Base-by-base conservation (phyloP, 92 coral and sea anemone species). In the Heteractis magnifica region DNA sequence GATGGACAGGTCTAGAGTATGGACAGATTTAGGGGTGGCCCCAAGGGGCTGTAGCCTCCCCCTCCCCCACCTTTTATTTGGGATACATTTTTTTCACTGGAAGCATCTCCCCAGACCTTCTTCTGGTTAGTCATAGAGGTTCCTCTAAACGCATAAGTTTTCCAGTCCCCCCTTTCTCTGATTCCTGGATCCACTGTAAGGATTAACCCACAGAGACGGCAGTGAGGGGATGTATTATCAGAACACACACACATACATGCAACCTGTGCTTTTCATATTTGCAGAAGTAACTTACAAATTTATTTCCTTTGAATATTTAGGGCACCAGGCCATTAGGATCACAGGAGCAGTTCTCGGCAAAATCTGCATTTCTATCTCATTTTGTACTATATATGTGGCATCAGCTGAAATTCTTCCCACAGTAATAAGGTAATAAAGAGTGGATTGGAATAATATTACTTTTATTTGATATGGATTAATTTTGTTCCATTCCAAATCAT, bases 351-450 rank as follows among this genome's bases (percentile, higher is more conserved):
- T 93, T 51, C 88, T 93, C 74, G 97, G 97, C 51, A 93, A 93
- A 84, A 86, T 93, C 83, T 86, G 88, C 20, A 89, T 93, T 76
- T 88, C 90, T 16, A 86, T 92, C 44, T 87, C 97, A 16, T 93
- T 93, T 64, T 92, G 97, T 76, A 93, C 97, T 50, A 89, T 91
- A 53, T 93, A 89, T 80, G 93, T 93, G 64, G 90, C 90, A 76
- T 93, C 97, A 1, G 56, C 93, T 12, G 97, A 93, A 58, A 88
- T 93, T 62, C 91, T 93, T 65, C 97, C 97, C 6, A 93, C 97
- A 14, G 92, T 93, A 3, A 93, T 93, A 83, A 91, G 97, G 97
- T 93, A 51, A 20, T 71, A 13, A 64, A 55, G 41, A 26, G 8
- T 12, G 6, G 26, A 21, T 53, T 65, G 26, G 19, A 20, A 21